Conservation (phyloP, 2,113 vertebrate species). For the Saguinus midas region DNA sequence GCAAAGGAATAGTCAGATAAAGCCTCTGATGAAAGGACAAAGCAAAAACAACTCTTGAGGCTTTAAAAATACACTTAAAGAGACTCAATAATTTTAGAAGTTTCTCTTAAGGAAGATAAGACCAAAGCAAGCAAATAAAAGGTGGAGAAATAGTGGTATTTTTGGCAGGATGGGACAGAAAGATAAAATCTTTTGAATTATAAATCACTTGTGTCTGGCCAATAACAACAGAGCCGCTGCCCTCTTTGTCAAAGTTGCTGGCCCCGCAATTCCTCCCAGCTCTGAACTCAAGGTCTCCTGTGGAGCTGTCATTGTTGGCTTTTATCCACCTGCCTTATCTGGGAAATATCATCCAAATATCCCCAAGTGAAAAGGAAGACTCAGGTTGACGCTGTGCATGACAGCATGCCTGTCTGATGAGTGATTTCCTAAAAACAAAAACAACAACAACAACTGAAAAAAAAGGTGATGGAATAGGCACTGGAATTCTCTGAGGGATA, state of each 20-base stretch:
- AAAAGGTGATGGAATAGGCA: background rate
- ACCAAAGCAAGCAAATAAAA: background rate
- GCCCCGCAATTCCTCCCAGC: background rate
- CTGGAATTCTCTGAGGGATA: background rate
- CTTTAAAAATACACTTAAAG: background rate
- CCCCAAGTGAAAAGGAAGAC: background rate
- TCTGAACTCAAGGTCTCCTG: background rate
- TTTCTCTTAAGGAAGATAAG: background rate
- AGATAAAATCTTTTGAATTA: background rate
- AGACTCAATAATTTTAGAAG: background rate
- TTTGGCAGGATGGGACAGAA: background rate
- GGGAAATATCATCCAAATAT: background rate
- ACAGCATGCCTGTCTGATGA: background rate
- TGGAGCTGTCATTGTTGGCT: background rate
- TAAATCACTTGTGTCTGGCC: fast-evolving
- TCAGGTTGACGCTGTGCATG: background rate
- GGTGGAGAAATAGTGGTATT: background rate
- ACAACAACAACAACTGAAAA: background rate
- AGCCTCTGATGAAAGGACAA: background rate
- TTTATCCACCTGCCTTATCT: background rate
- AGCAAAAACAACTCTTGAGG: background rate
- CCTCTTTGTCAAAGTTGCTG: fast-evolving
- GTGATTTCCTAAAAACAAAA: background rate
- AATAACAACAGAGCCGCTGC: background rate
- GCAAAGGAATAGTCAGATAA: conserved; percentile 22